phyloP scores from a whole-genome alignment of 2,113 vertebrate species.

The Phasianus colchicus region DNA sequence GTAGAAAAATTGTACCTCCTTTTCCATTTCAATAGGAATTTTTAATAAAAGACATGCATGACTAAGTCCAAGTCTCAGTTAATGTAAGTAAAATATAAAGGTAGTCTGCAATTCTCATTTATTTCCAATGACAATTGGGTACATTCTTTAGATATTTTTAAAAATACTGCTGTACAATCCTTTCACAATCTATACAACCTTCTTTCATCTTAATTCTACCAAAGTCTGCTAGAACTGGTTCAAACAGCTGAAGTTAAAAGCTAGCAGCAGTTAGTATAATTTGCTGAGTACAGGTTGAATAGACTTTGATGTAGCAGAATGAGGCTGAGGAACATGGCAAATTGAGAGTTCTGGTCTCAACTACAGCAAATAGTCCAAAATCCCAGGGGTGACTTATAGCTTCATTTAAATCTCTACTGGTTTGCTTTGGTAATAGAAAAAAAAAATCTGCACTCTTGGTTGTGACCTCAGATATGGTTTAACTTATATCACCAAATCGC shows the following conservation, averaged over 20 bases:
- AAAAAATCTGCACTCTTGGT: background rate
- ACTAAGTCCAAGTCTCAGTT: background rate
- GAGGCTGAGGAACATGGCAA: background rate
- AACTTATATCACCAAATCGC: background rate
- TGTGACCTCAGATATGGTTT: background rate
- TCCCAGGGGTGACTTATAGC: no score
- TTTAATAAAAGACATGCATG: background rate
- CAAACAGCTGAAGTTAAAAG: background rate
- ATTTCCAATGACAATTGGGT: background rate
- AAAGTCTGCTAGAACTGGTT: background rate
- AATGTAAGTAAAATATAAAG: background rate
- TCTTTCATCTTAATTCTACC: background rate
- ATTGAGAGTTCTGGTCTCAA: background rate
- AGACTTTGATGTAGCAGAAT: background rate
- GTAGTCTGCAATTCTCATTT: background rate
- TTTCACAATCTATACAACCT: background rate
- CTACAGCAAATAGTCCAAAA: rapidly evolving
- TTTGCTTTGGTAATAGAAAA: background rate
- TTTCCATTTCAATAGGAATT: background rate
- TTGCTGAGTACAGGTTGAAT: background rate
- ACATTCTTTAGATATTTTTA: background rate
- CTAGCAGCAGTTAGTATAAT: background rate
- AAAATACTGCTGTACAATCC: background rate
- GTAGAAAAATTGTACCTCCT: background rate
- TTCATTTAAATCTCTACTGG: rapidly evolving